Evolutionary conservation across 2,797 vertebrate genomes (phyloP).

Genomic region (Phoebastria nigripes): DNA sequence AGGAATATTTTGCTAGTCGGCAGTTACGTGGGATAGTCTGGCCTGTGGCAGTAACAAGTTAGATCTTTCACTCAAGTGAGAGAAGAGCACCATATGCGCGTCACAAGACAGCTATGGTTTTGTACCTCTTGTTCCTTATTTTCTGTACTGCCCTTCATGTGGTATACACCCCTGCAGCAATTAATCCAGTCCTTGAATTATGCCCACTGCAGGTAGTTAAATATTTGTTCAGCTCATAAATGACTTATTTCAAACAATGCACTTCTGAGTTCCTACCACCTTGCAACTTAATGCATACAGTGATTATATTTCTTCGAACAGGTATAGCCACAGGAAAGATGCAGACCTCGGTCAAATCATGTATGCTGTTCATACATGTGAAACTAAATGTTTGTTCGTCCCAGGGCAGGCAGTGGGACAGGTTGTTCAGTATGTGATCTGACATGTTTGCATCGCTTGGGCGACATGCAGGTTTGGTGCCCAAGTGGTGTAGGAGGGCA

Average conservation of each 20-base stretch:
- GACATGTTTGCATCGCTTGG: rapidly evolving
- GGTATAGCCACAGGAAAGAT: not conserved
- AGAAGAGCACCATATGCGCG: rapidly evolving
- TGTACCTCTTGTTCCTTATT: not conserved
- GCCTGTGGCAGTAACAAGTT: not conserved
- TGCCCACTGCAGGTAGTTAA: not conserved
- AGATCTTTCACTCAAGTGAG: not conserved
- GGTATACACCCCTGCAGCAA: not conserved
- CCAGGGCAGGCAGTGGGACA: too few species aligned
- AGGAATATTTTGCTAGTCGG: not conserved
- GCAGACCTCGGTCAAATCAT: rapidly evolving
- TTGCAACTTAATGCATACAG: not conserved
- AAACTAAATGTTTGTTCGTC: not conserved
- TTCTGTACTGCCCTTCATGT: not conserved
- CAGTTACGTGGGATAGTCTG: not conserved
- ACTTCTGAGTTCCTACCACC: not conserved
- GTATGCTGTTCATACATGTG: not conserved
- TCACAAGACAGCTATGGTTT: not conserved
- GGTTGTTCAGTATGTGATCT: not conserved
- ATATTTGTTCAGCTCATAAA: not conserved
- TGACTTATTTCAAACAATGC: not conserved
- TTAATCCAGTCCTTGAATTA: not conserved
- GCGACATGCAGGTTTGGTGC: not conserved
- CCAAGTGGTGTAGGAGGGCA: not conserved
- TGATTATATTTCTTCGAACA: not conserved